phyloP scores from a whole-genome alignment of 2,113 vertebrate species.

The Asarcornis scutulata region DNA sequence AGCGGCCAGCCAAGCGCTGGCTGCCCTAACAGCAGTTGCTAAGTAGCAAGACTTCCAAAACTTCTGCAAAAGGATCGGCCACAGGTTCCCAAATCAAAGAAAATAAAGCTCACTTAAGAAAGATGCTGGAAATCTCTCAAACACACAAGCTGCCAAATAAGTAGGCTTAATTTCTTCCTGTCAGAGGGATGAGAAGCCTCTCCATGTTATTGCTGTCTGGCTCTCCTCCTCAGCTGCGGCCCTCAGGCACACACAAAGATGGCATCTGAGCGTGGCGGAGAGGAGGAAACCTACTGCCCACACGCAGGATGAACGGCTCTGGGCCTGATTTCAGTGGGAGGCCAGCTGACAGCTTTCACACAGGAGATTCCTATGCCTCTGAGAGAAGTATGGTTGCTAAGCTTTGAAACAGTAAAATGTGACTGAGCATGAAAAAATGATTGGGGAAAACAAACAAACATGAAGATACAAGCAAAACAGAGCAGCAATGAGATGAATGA shows the following conservation, averaged over 20 bases:
- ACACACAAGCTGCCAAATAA: conserved; percentile 20
- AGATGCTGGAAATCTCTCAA: neutral
- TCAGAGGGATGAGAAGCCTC: neutral
- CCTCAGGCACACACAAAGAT: neutral
- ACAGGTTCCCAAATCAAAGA: neutral
- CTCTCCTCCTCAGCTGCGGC: neutral
- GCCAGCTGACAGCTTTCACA: conserved; percentile 13
- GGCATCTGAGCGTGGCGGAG: rapidly evolving
- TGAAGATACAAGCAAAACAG: rapidly evolving
- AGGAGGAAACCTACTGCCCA: neutral
- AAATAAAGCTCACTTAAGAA: neutral
- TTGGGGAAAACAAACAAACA: neutral
- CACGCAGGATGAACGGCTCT: neutral
- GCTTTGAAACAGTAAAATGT: neutral
- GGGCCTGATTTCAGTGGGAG: neutral
- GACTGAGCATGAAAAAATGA: neutral
- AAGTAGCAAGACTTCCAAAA: neutral
- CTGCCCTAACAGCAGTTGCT: neutral
- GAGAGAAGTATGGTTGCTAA: neutral
- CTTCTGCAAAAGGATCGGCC: neutral
- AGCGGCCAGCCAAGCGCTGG: neutral
- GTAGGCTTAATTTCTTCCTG: conserved; percentile 60
- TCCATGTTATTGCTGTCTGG: neutral
- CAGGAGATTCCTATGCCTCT: neutral
- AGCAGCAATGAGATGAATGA: neutral